Percentiles rank a stretch among this genome's conserved stretches.
These are phyloP conservation scores for Drosophila ercepeae DNA, from an alignment of 1,140 invertebrate species.

Conservation along the genomic window DNA sequence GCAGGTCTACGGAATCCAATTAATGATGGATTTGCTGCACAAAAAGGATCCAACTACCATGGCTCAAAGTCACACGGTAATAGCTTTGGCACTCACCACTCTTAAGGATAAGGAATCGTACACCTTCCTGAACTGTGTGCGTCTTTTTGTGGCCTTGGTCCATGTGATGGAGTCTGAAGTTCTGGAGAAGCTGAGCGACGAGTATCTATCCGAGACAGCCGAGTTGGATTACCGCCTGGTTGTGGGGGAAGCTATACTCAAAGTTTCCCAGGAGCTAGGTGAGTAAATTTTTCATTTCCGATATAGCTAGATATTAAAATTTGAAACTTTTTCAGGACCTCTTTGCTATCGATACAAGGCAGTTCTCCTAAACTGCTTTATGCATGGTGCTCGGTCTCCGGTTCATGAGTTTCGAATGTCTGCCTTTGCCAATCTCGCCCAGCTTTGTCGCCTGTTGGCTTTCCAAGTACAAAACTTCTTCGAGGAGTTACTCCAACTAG, in stretches of 20 bases:
- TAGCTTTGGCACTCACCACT: constrained; percentile 67
- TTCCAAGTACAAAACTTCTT: constrained; percentile 88
- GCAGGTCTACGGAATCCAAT: constrained; percentile 77
- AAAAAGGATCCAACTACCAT: constrained; percentile 54
- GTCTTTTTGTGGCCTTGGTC: constrained; percentile 67
- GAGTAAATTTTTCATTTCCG: constrained; percentile 35
- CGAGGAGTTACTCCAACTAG: constrained; percentile 88
- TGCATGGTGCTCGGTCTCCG: constrained; percentile 87
- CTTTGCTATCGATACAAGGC: constrained; percentile 88
- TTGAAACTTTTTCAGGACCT: constrained; percentile 85
- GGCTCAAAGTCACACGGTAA: constrained; percentile 62
- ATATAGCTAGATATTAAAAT: not conserved
- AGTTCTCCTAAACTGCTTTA: constrained; percentile 88
- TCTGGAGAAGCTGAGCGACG: constrained; percentile 69
- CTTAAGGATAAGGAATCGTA: constrained; percentile 76
- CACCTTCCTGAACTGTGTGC: constrained; percentile 77
- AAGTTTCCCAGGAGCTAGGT: constrained; percentile 88
- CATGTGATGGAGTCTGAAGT: constrained; percentile 74
- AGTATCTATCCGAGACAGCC: constrained; percentile 66
- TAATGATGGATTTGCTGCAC: constrained; percentile 61
- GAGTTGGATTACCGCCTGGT: constrained; percentile 86
- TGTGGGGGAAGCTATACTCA: constrained; percentile 91
- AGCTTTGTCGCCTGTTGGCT: constrained; percentile 89
- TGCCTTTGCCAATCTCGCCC: constrained; percentile 91
- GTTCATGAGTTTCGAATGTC: constrained; percentile 90